Evolutionary conservation across 2,113 vertebrate genomes (phyloP), one percentile per base, ranked within the genome.

Genomic region (Burhinus oedicnemus): DNA sequence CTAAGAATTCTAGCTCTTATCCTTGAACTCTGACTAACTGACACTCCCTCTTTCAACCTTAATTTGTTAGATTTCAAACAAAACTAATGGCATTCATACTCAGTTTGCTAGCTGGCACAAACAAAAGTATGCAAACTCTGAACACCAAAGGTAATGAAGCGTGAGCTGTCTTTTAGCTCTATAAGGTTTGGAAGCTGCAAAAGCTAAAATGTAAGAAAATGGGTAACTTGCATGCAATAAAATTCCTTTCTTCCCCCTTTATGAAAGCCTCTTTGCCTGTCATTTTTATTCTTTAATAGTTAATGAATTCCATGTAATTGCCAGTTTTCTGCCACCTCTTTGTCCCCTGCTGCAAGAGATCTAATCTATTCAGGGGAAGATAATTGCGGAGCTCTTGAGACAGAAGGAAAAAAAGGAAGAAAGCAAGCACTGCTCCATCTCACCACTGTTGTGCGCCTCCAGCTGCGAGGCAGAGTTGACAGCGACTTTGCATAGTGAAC

Each of bases 381-480:
- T 97, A 97, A 98, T 94, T 97, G 96, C 95, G 95, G 95, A 30
- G 22, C 88, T 97, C 96, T 94, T 90, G 95, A 97, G 93, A 96
- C 86, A 92, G 89, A 90, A 96, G 66, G 42, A 93, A 97, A 93
- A 87, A 91, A 84, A 68, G 27, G 38, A 82, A 82, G 74, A 21
- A 93, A 93, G 83, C 20, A 84, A 91, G 81, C 44, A 69, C 58
- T 66, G 47, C 94, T 93, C 87, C 80, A 70, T 95, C 99, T 99
- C 96, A 99, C 99, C 99, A 60, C 98, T 99, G 98, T 99, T 99
- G 98, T 99, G 99, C 11, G 99, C 99, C 96, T 99, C 99, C 97
- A 99, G 98, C 98, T 99, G 99, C 0, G 99, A 99, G 71, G 98
- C 98, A 2, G 99, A 99, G 98, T 99, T 99, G 97, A 99, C 99